Evolutionary conservation across 2,797 vertebrate genomes (phyloP).

Genomic region (Setipinna tenuifilis): DNA sequence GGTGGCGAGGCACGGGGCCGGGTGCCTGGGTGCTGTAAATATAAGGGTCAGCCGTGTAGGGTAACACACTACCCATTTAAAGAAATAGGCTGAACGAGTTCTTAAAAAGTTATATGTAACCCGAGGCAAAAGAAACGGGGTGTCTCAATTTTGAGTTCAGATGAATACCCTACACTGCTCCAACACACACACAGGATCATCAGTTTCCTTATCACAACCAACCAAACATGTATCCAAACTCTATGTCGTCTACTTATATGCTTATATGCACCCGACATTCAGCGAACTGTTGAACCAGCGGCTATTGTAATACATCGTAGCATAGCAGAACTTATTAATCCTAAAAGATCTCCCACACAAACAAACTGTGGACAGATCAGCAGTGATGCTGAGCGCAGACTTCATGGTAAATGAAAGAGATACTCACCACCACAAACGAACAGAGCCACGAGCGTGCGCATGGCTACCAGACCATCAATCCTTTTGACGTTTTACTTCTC

Average conservation of each 20-base stretch:
- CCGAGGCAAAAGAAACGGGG: neutral
- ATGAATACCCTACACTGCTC: neutral
- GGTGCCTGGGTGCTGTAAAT: slow-evolving; percentile 4
- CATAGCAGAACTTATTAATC: neutral
- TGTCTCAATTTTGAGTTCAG: neutral
- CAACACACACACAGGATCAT: neutral
- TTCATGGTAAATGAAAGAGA: neutral
- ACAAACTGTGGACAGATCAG: neutral
- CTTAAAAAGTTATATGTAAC: slow-evolving; percentile 21
- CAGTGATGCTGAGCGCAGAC: neutral
- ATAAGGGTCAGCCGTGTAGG: slow-evolving; percentile 1
- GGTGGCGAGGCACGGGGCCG: slow-evolving; percentile 23
- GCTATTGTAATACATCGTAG: neutral
- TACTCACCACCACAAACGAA: slow-evolving; percentile 65
- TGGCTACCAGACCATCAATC: slow-evolving; percentile 59
- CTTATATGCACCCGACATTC: neutral
- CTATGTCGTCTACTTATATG: neutral
- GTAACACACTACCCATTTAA: slow-evolving; percentile 12
- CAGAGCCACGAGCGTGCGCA: slow-evolving; percentile 61
- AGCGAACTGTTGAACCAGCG: neutral
- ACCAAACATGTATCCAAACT: neutral
- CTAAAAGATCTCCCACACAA: neutral
- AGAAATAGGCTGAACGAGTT: neutral
- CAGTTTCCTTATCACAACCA: neutral
- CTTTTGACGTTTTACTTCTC: slow-evolving; percentile 27